phyloP scores from a whole-genome alignment of 2,113 vertebrate species.

The Daphoenositta chrysoptera region DNA sequence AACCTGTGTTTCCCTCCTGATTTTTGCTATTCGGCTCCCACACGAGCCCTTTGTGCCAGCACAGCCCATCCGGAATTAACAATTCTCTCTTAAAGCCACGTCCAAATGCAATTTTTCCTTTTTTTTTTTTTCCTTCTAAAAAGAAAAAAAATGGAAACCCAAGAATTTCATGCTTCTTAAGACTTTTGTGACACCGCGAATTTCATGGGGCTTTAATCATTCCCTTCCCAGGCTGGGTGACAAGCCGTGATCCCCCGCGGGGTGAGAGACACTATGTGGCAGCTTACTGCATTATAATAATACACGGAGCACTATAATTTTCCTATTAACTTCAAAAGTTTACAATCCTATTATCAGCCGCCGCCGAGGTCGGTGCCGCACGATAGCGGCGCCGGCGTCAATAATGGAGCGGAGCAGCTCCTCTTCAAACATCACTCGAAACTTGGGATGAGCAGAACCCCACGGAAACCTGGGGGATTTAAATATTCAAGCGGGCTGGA shows the following conservation, averaged over 20 bases:
- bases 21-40: background rate
- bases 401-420: background rate
- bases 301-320: constrained; percentile 22
- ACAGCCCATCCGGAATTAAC: background rate
- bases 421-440: background rate
- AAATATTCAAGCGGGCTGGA: background rate
- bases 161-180: constrained; percentile 34
- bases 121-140: background rate
- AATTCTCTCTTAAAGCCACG: background rate
- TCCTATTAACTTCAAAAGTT: constrained; percentile 74
- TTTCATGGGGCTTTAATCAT: constrained; percentile 78
- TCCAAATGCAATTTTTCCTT: background rate
- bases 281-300: constrained; percentile 42
- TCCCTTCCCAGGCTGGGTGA: constrained; percentile 11
- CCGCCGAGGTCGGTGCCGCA: background rate
- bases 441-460: background rate
- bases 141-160: background rate
- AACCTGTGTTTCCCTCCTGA: background rate
- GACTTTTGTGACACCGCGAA: constrained; percentile 63
- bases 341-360: constrained; percentile 66
- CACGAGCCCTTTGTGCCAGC: background rate
- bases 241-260: background rate
- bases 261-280: constrained; percentile 37
- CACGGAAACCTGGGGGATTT: background rate
- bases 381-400: background rate